phyloP scores from a whole-genome alignment of 2,888 invertebrate genomes.

The Oeneis ivallda region DNA sequence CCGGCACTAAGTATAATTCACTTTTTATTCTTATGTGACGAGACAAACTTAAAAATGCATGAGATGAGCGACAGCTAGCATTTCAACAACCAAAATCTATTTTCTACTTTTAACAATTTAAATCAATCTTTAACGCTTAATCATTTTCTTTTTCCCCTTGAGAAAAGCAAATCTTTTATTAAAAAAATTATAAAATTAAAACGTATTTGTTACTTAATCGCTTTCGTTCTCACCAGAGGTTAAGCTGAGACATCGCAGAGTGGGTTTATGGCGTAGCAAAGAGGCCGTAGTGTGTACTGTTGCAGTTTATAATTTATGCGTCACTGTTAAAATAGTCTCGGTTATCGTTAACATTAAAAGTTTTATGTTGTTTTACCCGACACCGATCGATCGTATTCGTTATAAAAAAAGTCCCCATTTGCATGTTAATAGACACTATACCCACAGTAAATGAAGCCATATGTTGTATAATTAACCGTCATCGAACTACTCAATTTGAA shows the following conservation, averaged over 20 bases:
- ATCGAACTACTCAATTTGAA: no score
- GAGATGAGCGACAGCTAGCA: background rate
- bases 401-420: no score
- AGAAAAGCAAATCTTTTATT: background rate
- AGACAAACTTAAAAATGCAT: background rate
- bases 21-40: background rate
- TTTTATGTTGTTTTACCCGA: background rate
- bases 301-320: conserved; percentile 14
- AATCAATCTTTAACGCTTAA: conserved; percentile 15
- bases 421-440: no score
- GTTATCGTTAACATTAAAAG: background rate
- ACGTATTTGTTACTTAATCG: conserved; percentile 20
- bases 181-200: conserved; percentile 7
- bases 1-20: background rate
- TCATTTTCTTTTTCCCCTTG: conserved; percentile 8
- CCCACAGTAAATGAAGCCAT: no score
- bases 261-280: conserved; percentile 41
- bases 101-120: background rate
- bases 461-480: no score
- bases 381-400: no score
- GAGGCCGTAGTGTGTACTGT: conserved; percentile 28
- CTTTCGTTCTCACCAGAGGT: conserved; percentile 17
- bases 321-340: conserved; percentile 9
- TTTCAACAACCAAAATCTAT: conserved; percentile 7
- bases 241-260: conserved; percentile 15